Evolutionary conservation across 2,113 vertebrate species (phyloP).

Genomic region (Lethenteron camtschaticum): DNA sequence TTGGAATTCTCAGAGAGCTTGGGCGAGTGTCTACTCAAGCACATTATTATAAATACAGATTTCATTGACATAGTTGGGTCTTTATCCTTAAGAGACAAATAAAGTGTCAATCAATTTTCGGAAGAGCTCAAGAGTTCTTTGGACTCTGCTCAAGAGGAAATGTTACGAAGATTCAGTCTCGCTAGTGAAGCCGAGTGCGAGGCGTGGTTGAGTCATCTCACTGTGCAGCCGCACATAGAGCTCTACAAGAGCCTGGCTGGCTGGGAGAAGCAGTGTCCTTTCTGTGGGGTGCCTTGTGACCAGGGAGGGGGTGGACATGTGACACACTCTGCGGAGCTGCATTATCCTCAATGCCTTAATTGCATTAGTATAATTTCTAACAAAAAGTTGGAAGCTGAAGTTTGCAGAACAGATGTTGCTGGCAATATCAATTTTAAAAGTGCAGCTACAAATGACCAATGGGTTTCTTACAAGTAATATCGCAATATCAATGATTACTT

Average conservation of each 20-base stretch:
- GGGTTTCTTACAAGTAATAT: too few relatives aligned
- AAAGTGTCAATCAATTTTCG: not conserved
- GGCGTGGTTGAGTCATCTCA: not conserved
- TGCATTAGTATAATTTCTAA: not conserved
- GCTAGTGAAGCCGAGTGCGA: not conserved
- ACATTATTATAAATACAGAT: conserved; percentile 1
- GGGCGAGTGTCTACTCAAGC: not conserved
- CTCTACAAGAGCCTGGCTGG: conserved; percentile 4
- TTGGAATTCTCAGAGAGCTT: not conserved
- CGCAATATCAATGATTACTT: too few relatives aligned
- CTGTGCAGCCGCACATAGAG: conserved; percentile 3
- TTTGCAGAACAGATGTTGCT: conserved; percentile 7
- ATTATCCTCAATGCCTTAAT: not conserved
- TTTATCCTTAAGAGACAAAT: not conserved
- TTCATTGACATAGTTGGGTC: not conserved
- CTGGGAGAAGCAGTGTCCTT: conserved; percentile 10
- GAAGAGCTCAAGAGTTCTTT: conserved; percentile 1
- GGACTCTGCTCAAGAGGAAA: not conserved
- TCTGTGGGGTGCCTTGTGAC: conserved; percentile 8
- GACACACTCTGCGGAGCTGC: too few relatives aligned
- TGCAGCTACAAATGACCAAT: not conserved
- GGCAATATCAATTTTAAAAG: not conserved
- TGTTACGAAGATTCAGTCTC: not conserved
- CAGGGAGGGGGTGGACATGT: not conserved
- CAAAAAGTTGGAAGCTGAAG: not conserved